Base-by-base conservation (phyloP, 2,888 invertebrate species). In the Julus scandinavius region DNA sequence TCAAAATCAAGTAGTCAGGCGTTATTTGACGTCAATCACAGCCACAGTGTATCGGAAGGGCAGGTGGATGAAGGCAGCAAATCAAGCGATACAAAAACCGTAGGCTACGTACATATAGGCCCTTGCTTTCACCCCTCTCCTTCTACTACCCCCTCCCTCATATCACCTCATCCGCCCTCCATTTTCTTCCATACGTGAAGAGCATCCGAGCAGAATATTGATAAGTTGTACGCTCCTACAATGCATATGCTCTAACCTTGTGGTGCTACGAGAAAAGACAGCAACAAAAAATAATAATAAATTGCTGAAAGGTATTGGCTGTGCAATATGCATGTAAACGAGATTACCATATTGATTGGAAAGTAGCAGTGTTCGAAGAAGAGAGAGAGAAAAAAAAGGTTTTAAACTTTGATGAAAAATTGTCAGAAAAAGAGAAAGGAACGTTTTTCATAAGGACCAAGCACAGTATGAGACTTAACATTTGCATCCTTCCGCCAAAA, bases 1-100 rank as follows among this genome's bases (percentile, higher is more conserved):
- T 80, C 80, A 80, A 80, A 80, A 80, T 80, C 80, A 80, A 80
- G 80, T 80, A 80, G 80, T 80, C 80, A 80, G 80, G 80, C 80
- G 80, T 80, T 80, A 80, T 80, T 80, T 80, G 80, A 80, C 80
- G 80, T 80, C 80, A 80, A 80, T 80, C 80, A 80, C 80, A 80
- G 80, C 80, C 80, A 80, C 80, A 80, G 80, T 80, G 80, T 80
- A 80, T 80, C 80, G 80, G 80, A 80, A 80, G 80, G 80, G 80
- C 80, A 80, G 80, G 80, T 80, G 80, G 80, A 80, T 80, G 80
- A 80, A 80, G 80, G 80, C 80, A 38, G 80, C 80, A 80, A 80
- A 80, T 80, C 80, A 80, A 80, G 80, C 80, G 80, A 38, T 80
- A 80, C 80, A 80, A 80, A 80, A 80, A 80, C 80, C 80, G 38